Conservation (phyloP, 2,888 invertebrate species). For the Diarsia mendica region DNA sequence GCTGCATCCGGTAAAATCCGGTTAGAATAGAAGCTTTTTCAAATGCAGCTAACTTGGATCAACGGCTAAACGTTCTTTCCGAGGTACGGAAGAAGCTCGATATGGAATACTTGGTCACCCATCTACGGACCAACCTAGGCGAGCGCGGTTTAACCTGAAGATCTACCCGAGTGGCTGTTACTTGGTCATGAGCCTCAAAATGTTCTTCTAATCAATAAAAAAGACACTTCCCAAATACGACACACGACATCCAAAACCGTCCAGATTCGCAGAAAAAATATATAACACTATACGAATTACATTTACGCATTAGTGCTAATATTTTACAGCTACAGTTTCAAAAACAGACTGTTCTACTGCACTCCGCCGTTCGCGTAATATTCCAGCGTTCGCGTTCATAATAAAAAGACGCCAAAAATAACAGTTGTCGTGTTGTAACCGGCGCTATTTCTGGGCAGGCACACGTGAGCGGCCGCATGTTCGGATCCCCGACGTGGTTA, state of each 20-base stretch:
- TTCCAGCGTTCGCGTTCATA: conserved; percentile 46
- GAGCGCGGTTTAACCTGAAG: too few species aligned
- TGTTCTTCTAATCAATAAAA: neutral
- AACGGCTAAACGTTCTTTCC: too few species aligned
- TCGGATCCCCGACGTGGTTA: conserved; percentile 31
- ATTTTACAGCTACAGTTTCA: too few species aligned
- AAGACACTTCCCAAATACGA: neutral
- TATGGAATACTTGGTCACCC: too few species aligned
- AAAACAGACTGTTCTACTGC: conserved; percentile 21
- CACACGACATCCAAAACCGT: neutral
- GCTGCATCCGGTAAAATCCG: too few species aligned
- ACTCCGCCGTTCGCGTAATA: conserved; percentile 15
- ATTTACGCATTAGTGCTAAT: too few species aligned
- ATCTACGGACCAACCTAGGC: too few species aligned
- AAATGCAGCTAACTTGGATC: too few species aligned
- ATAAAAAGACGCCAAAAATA: conserved; percentile 60
- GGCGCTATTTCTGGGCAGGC: conserved; percentile 48
- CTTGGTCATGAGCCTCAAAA: too few species aligned
- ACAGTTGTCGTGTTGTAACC: conserved; percentile 56
- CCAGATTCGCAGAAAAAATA: conserved; percentile 6
- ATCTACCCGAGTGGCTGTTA: too few species aligned
- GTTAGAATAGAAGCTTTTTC: too few species aligned
- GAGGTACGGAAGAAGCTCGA: too few species aligned
- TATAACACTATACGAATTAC: neutral
- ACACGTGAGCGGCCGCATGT: conserved; percentile 57